A percentile compares a stretch with the other conserved stretches of the same genome.
Evolutionary conservation across 2,113 vertebrate species (phyloP).

Genomic region (Toxotes chatareus): DNA sequence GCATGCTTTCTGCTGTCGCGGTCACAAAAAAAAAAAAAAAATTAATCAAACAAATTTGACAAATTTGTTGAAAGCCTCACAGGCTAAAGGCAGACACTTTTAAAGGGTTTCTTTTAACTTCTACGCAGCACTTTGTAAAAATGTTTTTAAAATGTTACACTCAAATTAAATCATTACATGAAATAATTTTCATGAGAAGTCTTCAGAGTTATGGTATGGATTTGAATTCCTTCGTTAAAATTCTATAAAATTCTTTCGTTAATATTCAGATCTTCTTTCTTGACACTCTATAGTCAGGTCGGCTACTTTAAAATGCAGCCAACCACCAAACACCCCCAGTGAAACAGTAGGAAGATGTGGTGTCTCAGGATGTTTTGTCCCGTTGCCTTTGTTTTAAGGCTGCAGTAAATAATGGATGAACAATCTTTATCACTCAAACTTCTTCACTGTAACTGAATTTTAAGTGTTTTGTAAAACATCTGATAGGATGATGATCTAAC

Average conservation of each 20-base stretch:
- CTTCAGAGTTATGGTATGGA: not conserved
- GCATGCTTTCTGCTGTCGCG: not conserved
- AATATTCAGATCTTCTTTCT: not conserved
- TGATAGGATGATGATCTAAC: not conserved
- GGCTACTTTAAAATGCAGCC: slow-evolving; percentile 6
- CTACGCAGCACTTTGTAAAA: not conserved
- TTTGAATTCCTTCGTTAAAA: not conserved
- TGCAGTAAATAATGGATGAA: slow-evolving; percentile 39
- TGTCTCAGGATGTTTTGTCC: slow-evolving; percentile 10
- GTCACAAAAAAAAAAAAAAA: not conserved
- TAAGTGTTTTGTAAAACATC: not conserved
- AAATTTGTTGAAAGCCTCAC: not conserved
- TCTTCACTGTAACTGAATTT: not conserved
- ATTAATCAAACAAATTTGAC: not conserved
- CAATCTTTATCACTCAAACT: not conserved
- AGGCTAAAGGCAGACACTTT: not conserved
- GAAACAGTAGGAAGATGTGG: slow-evolving; percentile 8
- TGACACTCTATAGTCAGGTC: not conserved
- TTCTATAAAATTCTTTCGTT: no score
- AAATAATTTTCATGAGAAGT: not conserved
- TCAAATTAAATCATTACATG: not conserved
- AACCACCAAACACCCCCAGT: not conserved
- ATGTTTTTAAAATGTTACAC: not conserved
- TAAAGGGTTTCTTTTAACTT: not conserved
- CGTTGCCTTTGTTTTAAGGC: not conserved